Evolutionary conservation across 1,140 invertebrate genomes (phyloP).

Genomic region (Akabosia matsudoensis): DNA sequence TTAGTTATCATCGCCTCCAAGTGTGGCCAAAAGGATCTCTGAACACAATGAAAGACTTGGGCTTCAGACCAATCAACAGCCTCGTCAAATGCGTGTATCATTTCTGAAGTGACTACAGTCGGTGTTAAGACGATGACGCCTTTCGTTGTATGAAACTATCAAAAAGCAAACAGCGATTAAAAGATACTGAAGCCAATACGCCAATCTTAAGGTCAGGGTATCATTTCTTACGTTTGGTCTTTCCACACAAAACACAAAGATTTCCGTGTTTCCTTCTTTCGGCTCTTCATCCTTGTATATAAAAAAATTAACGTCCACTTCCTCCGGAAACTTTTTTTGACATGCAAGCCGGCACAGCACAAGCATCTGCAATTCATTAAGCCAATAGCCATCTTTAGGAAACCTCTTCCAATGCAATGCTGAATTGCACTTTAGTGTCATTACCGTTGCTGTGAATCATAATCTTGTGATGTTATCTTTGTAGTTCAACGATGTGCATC

Average conservation of each 20-base stretch:
- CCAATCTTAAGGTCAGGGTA: background rate
- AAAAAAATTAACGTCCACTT: background rate
- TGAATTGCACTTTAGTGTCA: background rate
- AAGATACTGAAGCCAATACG: background rate
- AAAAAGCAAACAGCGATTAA: background rate
- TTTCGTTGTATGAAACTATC: background rate
- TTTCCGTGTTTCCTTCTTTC: background rate
- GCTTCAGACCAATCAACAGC: background rate
- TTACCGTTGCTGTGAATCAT: background rate
- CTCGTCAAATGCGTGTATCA: background rate
- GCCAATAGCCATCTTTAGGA: background rate
- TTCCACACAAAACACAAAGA: background rate
- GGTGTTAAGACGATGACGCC: background rate
- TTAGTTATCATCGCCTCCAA: background rate
- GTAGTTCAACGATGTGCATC: too few relatives aligned
- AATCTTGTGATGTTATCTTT: too few relatives aligned
- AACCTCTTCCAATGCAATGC: background rate
- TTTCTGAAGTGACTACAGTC: background rate
- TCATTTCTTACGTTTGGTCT: background rate
- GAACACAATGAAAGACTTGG: background rate
- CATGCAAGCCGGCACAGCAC: background rate
- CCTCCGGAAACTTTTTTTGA: background rate
- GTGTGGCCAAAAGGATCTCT: background rate
- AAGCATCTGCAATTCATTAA: background rate
- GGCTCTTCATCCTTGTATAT: background rate